These are phyloP conservation scores for Scleropages formosus DNA, from an alignment of 2,797 vertebrate species.

Conservation along the genomic window DNA sequence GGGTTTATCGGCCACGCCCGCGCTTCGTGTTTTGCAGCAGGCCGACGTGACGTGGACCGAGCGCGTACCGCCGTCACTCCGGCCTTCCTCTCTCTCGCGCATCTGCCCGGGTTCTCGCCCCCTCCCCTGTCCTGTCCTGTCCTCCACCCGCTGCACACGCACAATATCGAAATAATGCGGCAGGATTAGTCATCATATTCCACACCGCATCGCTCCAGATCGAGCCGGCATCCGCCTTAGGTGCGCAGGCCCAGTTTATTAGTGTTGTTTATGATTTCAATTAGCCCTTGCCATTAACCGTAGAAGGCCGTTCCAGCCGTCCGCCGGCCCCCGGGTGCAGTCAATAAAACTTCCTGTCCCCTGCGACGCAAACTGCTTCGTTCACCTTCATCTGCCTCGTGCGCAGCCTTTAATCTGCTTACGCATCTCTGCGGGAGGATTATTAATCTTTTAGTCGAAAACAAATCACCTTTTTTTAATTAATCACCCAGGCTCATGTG, in stretches of 20 bases:
- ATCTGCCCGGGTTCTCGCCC: conserved; percentile 35
- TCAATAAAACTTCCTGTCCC: conserved; percentile 28
- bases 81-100: conserved; percentile 40
- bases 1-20: conserved; percentile 9
- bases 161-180: neutral
- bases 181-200: neutral
- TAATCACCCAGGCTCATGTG: conserved; percentile 55
- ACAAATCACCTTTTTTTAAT: conserved; percentile 35
- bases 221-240: conserved; percentile 29
- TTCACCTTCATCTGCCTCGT: conserved; percentile 45
- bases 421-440: conserved; percentile 54
- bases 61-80: conserved; percentile 17
- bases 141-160: conserved; percentile 29
- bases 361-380: conserved; percentile 39
- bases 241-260: conserved; percentile 56
- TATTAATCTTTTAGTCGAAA: conserved; percentile 59
- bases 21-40: conserved; percentile 10
- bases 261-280: conserved; percentile 57
- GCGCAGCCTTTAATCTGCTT: conserved; percentile 48
- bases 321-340: neutral
- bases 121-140: conserved; percentile 5
- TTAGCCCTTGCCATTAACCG: conserved; percentile 29
- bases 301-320: conserved; percentile 25
- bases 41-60: no score
- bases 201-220: neutral